Base-by-base conservation (phyloP, 2,113 vertebrate species). In the Platysternon megacephalum region DNA sequence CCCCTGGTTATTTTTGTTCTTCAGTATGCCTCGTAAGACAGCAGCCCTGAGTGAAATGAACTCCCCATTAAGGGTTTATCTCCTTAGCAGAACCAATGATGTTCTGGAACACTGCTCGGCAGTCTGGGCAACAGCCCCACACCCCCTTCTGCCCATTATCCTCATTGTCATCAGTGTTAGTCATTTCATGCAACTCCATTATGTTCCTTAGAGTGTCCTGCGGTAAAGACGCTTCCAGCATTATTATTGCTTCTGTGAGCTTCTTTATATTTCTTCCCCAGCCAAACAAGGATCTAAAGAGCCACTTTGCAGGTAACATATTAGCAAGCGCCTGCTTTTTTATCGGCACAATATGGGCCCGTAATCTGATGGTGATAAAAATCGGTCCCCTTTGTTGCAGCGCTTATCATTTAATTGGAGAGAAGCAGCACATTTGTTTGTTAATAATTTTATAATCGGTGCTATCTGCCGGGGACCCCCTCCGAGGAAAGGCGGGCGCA, bases 381-480 rank as follows among this genome's bases (percentile, higher is more conserved):
- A 95, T 94, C 96, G 96, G 92, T 28, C 90, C 96, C 96, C 95
- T 96, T 88, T 86, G 85, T 95, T 94, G 91, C 55, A 79, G 58
- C 81, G 96, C 95, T 97, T 97, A 97, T 97, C 95, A 95, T 94
- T 97, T 97, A 96, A 97, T 97, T 97, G 97, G 96, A 93, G 83
- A 2, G 5, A 74, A 83, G 95, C 82, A 95, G 79, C 87, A 80
- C 91, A 91, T 91, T 89, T 24, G 6, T 97, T 97, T 94, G 94
- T 89, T 96, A 95, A 94, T 97, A 96, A 98, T 97, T 95, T 92
- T 78, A 92, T 97, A 97, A 96, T 97, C 90, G 93, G 83, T 42
- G 82, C 88, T 97, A 96, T 96, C 96, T 97, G 93, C 91, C 0
- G 21, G 32, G 74, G 90, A 68, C 87, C 89, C 94, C 94, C 96